phyloP scores from a whole-genome alignment of 1,140 invertebrate species.

The Phymorhynchus buccinoides region DNA sequence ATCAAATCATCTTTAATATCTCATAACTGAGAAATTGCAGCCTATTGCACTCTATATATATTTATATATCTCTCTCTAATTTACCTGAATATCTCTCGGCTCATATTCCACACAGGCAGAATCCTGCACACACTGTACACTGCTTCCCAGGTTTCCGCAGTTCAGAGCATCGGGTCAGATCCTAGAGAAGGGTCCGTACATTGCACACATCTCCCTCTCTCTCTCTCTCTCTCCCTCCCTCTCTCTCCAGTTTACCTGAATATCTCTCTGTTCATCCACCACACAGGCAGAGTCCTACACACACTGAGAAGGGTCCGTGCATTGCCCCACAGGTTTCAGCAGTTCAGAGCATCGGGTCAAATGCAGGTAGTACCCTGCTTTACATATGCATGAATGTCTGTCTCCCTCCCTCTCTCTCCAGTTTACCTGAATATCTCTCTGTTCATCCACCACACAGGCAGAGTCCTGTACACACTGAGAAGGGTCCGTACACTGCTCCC shows the following conservation, averaged over 20 bases:
- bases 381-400: no score
- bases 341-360: conserved; percentile 13
- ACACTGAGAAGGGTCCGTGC: conserved; percentile 41
- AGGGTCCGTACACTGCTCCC: conserved; percentile 29
- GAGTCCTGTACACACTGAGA: conserved; percentile 43
- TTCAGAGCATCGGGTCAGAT: conserved; percentile 25
- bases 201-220: no score
- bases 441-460: conserved; percentile 31
- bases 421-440: background rate
- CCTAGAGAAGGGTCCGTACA: no score
- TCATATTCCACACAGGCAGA: conserved; percentile 36
- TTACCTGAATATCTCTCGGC: background rate
- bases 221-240: no score
- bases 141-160: conserved; percentile 11
- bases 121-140: conserved; percentile 43
- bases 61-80: no score
- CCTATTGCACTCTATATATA: no score
- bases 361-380: no score
- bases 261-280: background rate
- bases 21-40: no score
- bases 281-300: conserved; percentile 39
- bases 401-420: no score
- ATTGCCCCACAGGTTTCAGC: conserved; percentile 18
- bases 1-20: no score
- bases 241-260: conserved; percentile 6